These are phyloP conservation scores for Willisornis vidua DNA, from an alignment of 2,113 vertebrate species.

Conservation along the genomic window DNA sequence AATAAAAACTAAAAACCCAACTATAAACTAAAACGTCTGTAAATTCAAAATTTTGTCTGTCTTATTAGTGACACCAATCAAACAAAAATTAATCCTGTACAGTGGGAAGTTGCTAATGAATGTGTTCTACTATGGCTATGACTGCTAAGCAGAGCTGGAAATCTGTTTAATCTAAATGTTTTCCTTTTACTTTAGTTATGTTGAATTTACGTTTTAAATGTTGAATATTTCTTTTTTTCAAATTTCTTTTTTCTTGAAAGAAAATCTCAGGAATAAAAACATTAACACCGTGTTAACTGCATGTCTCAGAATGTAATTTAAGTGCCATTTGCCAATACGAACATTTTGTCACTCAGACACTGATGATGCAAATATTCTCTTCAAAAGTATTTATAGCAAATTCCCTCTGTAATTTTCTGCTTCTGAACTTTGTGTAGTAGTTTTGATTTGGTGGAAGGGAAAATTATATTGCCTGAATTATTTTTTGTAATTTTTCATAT, in stretches of 20 bases:
- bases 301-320: background rate
- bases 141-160: background rate
- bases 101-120: background rate
- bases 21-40: background rate
- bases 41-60: background rate
- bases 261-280: background rate
- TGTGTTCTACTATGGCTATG: accelerated
- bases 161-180: background rate
- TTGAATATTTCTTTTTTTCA: background rate
- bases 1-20: too few species aligned
- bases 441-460: background rate
- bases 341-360: background rate
- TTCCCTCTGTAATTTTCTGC: background rate
- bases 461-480: background rate
- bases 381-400: background rate
- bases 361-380: background rate
- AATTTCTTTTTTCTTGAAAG: background rate
- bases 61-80: background rate
- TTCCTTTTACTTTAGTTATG: background rate
- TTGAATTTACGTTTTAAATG: background rate
- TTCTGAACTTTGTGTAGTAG: background rate
- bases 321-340: background rate
- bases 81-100: background rate
- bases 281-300: background rate
- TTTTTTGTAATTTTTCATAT: background rate